Evolutionary conservation across 2,113 vertebrate species (phyloP).

Genomic region (Muscicapa adusta): DNA sequence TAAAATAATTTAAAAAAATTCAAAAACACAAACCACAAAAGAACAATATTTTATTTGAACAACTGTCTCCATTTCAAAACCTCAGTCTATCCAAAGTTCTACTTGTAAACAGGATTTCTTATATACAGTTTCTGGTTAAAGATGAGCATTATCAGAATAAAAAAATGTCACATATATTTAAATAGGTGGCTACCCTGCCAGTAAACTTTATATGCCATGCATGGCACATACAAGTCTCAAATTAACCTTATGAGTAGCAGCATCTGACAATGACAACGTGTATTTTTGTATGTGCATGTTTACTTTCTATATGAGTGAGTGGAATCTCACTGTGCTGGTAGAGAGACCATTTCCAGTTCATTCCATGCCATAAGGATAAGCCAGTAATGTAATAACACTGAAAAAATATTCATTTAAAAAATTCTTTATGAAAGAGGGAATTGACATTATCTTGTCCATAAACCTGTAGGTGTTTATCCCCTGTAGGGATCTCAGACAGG

Average conservation of each 20-base stretch:
- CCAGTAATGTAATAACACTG: neutral
- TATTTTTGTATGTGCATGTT: neutral
- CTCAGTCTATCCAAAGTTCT: neutral
- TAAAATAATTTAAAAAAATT: neutral
- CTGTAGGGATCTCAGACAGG: neutral
- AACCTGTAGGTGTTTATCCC: neutral
- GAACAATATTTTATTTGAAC: neutral
- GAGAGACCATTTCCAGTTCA: neutral
- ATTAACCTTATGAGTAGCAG: neutral
- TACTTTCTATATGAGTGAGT: neutral
- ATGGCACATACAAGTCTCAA: fast-evolving
- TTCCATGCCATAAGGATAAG: neutral
- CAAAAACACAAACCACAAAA: neutral
- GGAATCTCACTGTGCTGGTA: neutral
- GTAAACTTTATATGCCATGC: neutral
- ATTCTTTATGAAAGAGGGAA: neutral
- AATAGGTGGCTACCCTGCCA: neutral
- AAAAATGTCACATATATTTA: neutral
- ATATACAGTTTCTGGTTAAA: neutral
- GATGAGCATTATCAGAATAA: neutral
- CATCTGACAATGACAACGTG: neutral
- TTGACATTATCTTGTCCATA: neutral
- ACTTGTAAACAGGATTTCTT: neutral
- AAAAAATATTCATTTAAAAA: neutral
- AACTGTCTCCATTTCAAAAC: neutral